Conservation (phyloP, 1,140 invertebrate species). For the Saccostrea cuccullata region DNA sequence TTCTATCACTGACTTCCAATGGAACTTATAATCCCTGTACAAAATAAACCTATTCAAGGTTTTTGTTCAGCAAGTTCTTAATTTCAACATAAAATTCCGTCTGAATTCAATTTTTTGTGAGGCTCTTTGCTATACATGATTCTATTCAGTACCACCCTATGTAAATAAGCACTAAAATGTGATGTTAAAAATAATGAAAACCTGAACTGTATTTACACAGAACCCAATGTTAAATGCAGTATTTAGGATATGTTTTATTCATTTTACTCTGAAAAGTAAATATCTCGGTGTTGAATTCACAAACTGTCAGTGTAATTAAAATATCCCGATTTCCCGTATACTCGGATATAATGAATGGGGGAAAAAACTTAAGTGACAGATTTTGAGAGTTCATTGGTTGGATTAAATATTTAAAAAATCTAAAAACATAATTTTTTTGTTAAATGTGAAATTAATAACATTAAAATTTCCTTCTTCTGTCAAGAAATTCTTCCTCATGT, state of each 20-base stretch:
- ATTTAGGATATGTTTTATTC: not conserved
- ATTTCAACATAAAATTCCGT: not conserved
- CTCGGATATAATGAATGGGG: not conserved
- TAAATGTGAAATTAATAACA: not conserved
- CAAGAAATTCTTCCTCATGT: not conserved
- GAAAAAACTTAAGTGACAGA: not conserved
- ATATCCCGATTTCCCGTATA: conserved; percentile 17
- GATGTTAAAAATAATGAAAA: not conserved
- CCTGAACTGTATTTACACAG: not conserved
- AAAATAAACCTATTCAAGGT: not conserved
- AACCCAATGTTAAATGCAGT: not conserved
- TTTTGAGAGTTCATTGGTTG: not conserved
- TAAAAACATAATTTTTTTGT: not conserved
- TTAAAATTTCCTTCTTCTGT: not conserved
- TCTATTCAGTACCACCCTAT: not conserved
- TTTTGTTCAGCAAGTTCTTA: not conserved
- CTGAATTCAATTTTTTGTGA: conserved; percentile 11
- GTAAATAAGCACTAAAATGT: not conserved
- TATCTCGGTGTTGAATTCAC: not conserved
- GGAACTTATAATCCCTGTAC: not conserved
- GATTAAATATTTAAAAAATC: not conserved
- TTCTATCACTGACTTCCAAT: no score
- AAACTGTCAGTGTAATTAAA: not conserved
- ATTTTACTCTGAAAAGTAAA: not conserved
- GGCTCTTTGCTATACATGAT: not conserved